Evolutionary conservation across 2,797 vertebrate species (phyloP), one percentile per base, ranked within the genome.

Genomic region (Eleutherodactylus coqui): DNA sequence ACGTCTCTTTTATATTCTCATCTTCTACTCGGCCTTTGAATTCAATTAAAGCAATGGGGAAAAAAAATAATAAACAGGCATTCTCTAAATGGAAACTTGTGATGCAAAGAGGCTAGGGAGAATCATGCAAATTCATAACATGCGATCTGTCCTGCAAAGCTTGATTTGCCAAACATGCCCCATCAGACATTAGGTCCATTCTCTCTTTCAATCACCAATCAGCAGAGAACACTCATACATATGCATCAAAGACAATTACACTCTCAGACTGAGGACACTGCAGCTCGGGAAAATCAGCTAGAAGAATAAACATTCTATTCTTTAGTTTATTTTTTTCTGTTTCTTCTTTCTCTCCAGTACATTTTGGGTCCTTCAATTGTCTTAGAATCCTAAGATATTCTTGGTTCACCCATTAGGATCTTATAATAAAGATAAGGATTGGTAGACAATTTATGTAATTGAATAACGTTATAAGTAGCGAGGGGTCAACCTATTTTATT

Each of bases 201-300:
- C 86, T 87, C 76, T 81, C 75, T 53, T 79, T 84, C 86, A 87
- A 87, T 87, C 86, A 87, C 81, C 86, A 87, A 87, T 87, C 86
- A 87, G 82, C 76, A 55, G 82, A 87, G 82, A 87, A 81, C 77
- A 51, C 69, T 87, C 86, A 87, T 87, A 87, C 81, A 87, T 87
- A 87, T 87, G 82, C 77, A 87, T 87, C 29, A 72, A 5, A 80
- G 58, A 75, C 86, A 84, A 87, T 84, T 84, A 75, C 69, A 76
- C 72, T 76, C 79, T 73, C 67, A 11, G 36, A 76, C 43, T 80
- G 47, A 87, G 86, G 86, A 85, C 82, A 81, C 55, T 47, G 58
- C 49, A 32, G 67, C 34, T 47, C 60, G 43, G 21, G 24, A 76
- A 86, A 86, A 82, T 41, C 75, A 76, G 72, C n/a, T 11, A 58